These are phyloP conservation scores for Apodemia mormo DNA, from an alignment of 2,888 invertebrate species.

Conservation along the genomic window DNA sequence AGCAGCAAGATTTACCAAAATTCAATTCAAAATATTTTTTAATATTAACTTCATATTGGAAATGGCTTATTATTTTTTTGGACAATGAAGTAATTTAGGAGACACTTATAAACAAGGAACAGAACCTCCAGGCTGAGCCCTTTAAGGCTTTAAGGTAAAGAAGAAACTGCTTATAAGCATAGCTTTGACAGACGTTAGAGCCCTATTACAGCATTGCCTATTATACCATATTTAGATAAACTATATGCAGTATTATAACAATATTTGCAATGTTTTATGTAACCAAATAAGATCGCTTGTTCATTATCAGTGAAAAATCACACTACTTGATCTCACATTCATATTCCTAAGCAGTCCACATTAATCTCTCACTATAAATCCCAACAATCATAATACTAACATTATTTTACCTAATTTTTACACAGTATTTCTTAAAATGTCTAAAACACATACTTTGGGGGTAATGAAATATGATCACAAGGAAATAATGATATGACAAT, in stretches of 20 bases:
- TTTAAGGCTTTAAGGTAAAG: background rate
- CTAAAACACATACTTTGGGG: conserved; percentile 13
- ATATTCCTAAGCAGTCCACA: conserved; percentile 28
- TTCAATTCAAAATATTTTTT: too few species aligned
- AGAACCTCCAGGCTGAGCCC: background rate
- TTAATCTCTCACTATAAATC: conserved; percentile 26
- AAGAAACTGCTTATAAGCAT: background rate
- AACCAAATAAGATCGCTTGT: background rate
- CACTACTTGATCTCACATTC: background rate
- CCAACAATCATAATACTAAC: conserved; percentile 39
- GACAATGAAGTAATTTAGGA: background rate
- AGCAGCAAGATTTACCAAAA: too few species aligned
- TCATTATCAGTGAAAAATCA: conserved; percentile 6
- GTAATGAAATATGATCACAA: conserved; percentile 16
- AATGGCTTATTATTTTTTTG: background rate
- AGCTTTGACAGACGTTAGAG: background rate
- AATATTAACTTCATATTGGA: too few species aligned
- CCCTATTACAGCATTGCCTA: background rate
- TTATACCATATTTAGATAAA: background rate
- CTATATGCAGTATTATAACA: background rate
- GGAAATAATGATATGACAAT: conserved; percentile 18
- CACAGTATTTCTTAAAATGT: conserved; percentile 67
- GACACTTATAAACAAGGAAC: background rate
- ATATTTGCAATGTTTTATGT: background rate
- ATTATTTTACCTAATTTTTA: conserved; percentile 52